Conservation (phyloP, 2,113 vertebrate genomes). For the Stegastes partitus region DNA sequence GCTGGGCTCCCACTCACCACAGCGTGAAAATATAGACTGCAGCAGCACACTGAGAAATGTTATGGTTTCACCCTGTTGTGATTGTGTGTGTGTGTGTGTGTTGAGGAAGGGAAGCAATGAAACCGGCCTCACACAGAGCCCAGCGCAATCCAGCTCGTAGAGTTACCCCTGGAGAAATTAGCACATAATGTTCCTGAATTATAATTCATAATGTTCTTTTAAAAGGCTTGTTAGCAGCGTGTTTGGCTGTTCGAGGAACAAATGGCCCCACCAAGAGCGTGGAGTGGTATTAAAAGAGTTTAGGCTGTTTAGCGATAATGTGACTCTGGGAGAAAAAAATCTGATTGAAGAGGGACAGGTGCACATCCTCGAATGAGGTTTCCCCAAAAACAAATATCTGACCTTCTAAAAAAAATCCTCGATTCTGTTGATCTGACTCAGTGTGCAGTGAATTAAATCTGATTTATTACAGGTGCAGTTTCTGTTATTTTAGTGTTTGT, state of each 20-base stretch:
- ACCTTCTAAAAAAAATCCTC: not conserved
- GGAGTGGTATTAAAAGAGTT: conserved; percentile 25
- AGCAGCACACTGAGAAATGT: conserved; percentile 49
- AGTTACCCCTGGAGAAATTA: conserved; percentile 72
- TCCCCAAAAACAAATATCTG: not conserved
- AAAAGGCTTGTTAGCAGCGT: conserved; percentile 68
- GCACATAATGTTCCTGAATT: conserved; percentile 67
- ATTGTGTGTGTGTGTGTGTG: conserved; percentile 24
- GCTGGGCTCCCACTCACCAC: conserved; percentile 48
- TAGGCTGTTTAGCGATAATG: not conserved
- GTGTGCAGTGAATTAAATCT: too few species aligned
- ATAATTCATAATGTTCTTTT: conserved; percentile 75
- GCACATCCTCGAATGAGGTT: not conserved
- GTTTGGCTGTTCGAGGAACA: conserved; percentile 43
- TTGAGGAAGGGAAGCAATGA: conserved; percentile 7
- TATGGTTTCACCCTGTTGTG: conserved; percentile 46
- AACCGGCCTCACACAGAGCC: conserved; percentile 52
- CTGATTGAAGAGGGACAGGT: not conserved
- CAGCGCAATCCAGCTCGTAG: not conserved
- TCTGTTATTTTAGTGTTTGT: conserved; percentile 5
- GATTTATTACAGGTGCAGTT: conserved; percentile 12
- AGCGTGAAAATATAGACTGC: conserved; percentile 60
- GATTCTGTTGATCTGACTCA: too few species aligned
- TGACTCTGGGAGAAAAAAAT: not conserved
- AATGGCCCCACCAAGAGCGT: conserved; percentile 32